These are phyloP conservation scores for Synanceia verrucosa DNA, from an alignment of 2,797 vertebrate genomes.

Conservation along the genomic window DNA sequence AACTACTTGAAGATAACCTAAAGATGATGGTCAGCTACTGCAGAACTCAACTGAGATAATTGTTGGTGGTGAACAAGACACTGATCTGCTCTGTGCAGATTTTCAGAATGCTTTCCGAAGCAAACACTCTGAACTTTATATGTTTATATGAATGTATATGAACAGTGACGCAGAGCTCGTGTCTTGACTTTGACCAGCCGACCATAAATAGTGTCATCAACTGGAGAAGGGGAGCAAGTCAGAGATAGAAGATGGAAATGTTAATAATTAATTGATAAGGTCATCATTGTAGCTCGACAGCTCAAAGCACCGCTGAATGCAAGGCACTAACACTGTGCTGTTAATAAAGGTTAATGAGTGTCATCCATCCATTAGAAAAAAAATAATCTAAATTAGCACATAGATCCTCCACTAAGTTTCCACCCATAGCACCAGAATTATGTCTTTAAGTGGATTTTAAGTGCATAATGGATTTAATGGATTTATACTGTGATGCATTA, in stretches of 20 bases:
- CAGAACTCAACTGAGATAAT: background rate
- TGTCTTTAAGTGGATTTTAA: background rate
- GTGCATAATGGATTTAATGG: background rate
- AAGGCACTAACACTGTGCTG: background rate
- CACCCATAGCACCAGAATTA: background rate
- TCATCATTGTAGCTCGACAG: background rate
- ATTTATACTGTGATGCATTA: background rate
- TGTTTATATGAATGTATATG: too few species aligned
- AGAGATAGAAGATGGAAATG: background rate
- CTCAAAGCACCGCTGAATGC: background rate
- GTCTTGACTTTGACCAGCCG: background rate
- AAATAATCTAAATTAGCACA: background rate
- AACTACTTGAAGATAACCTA: background rate
- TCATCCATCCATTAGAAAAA: accelerated
- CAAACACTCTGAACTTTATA: background rate
- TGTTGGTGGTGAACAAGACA: background rate
- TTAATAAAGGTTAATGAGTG: background rate
- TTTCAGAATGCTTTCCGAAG: background rate
- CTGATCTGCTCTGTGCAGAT: background rate
- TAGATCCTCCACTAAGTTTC: background rate
- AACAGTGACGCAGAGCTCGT: background rate
- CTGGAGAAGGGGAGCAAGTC: background rate
- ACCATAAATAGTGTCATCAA: background rate
- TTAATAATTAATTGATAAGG: background rate
- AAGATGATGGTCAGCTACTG: background rate